Base-by-base conservation (phyloP, 2,888 invertebrate species). In the Scaptomyza cyrtandrae region DNA sequence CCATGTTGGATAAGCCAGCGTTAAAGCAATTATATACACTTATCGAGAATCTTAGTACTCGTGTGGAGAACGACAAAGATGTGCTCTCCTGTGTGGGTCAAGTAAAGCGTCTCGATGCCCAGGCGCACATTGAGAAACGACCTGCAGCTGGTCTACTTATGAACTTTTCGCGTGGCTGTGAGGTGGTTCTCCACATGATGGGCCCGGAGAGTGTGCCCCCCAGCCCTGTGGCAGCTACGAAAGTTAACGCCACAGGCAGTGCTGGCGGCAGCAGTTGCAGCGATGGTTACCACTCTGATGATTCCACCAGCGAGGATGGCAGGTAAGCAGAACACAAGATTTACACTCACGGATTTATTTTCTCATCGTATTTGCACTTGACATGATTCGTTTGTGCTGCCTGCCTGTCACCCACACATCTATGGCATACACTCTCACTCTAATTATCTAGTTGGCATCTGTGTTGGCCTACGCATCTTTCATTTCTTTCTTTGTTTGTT, bases 1-100 rank as follows among this genome's bases (percentile, higher is more conserved):
- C 97, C 48, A 95, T 97, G 65, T 93, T 98, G 79, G 96, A 96
- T 89, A 97, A 97, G 90, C 96, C 96, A 33, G 95, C 95, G 3
- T 91, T 98, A 80, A 95, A 96, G 86, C 96, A 96, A 91, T 93
- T 98, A 57, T 93, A 93, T 19, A 93, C 94, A 1, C 93, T 98
- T 67, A 94, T 95, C 43, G 93, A 95, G 44, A 94, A 95, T 75
- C 93, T 98, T 43, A 95, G 96, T 49, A 94, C 95, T 27, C 93
- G 98, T 71, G 97, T 98, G 48, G 97, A 98, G 91, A 96, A 96
- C 89, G 98, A 98, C 93, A 98, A 98, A 92, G 97, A 97, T 62
- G 97, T 97, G 56, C 93, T 98, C 68, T 94, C 95, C 39, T 95
- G 95, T 78, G 94, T 95, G 41, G 95, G 95, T 0, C 95, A 95